Evolutionary conservation across 2,888 invertebrate genomes (phyloP), one percentile per base, ranked within the genome.

Genomic region (Andrena dorsata): DNA sequence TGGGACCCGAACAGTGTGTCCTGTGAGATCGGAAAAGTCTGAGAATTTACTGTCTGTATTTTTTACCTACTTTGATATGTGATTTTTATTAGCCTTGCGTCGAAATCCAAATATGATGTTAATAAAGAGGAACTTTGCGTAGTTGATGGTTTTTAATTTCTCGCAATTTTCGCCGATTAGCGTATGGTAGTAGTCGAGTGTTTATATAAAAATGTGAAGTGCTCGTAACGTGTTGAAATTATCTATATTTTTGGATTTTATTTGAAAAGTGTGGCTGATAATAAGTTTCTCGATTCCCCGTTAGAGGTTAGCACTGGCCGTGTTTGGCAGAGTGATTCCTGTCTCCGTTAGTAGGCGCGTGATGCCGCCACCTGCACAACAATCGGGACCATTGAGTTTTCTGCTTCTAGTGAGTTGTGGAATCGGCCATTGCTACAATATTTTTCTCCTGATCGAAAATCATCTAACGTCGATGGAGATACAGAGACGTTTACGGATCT

Each of bases 11-110:
- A 86, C 64, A 85, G 85, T 68, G 82, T 93, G 79, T 90, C 92
- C 23, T 93, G 93, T 69, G 92, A 93, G 88, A 91, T 94, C 41
- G 82, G 88, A 2, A 93, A 92, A 90, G 82, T 92, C n/a, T 87
- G 49, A 88, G 8, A 4, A 16, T 56, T 56, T 47, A 10, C 51
- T 3, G 26, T 58, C 3, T 63, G 30, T 41, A 16, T n/a, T 8
- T 10, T 63, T 41, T 30, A 41, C 5, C 35, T 8, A 13, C 6
- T 30, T 20, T 23, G 4, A 5, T 26, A 51, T 20, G 30, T 49
- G 28, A 51, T 70, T 64, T 64, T 64, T 64, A n/a, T 69, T 5
- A 2, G 28, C n/a, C 8, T 23, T 68, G 3, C 13, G 6, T 28
- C 1, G 5, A 30, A 51, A 20, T 30, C 2, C 20, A 13, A 2